phyloP scores from a whole-genome alignment of 2,888 invertebrate genomes.

The Heteromurus nitidus region DNA sequence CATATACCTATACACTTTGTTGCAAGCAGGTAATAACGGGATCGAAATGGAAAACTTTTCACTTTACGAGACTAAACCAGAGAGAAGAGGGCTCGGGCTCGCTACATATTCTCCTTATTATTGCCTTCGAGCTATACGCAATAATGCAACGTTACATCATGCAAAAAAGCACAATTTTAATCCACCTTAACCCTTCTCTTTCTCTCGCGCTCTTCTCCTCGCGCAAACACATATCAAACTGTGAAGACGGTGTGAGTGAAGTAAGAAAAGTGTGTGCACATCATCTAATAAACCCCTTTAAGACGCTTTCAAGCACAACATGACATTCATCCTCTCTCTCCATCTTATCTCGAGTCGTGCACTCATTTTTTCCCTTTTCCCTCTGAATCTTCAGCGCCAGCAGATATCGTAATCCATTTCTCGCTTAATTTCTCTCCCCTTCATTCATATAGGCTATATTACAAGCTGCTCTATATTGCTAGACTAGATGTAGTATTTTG shows the following conservation, averaged over 20 bases:
- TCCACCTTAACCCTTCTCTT: conserved; percentile 48
- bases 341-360: conserved; percentile 17
- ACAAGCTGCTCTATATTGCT: not conserved
- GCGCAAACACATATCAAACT: conserved; percentile 13
- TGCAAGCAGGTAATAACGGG: conserved; percentile 36
- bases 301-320: conserved; percentile 7
- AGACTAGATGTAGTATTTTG: not conserved
- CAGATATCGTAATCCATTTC: not conserved
- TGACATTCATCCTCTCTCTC: conserved; percentile 24
- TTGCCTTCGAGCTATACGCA: conserved; percentile 21
- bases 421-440: not conserved
- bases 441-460: not conserved
- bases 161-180: conserved; percentile 38
- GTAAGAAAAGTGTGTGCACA: conserved; percentile 1
- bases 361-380: conserved; percentile 7
- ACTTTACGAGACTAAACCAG: not conserved
- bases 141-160: conserved; percentile 37
- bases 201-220: not conserved
- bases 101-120: conserved; percentile 1
- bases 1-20: not conserved
- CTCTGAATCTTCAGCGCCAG: not conserved
- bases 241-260: conserved; percentile 7
- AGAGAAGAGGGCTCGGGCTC: too few species aligned
- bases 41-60: conserved; percentile 36
- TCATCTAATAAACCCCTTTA: not conserved